Evolutionary conservation across 2,888 invertebrate species (phyloP).

Genomic region (Drosophila picticornis): DNA sequence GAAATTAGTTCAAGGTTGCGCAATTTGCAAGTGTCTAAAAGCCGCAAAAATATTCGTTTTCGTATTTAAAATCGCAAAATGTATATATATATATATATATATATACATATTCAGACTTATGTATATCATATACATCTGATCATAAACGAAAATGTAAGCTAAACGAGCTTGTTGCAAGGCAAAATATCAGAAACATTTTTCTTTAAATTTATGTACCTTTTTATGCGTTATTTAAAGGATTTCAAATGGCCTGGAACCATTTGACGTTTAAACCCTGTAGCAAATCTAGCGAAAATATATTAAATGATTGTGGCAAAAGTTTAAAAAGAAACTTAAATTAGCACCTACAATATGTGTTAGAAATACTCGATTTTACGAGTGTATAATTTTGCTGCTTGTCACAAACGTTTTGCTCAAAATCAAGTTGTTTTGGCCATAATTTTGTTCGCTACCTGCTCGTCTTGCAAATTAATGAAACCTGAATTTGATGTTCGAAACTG

Average conservation of each 20-base stretch:
- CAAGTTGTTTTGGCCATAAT: constrained; percentile 37
- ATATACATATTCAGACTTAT: constrained; percentile 5
- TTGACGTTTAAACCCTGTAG: constrained; percentile 22
- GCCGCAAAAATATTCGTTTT: constrained; percentile 24
- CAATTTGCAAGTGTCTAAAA: constrained; percentile 65
- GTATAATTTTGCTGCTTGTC: constrained; percentile 1
- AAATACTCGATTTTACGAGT: background rate
- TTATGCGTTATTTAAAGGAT: constrained; percentile 43
- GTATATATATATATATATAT: constrained; percentile 9
- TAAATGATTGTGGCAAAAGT: background rate
- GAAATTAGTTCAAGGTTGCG: constrained; percentile 78
- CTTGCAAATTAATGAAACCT: constrained; percentile 49
- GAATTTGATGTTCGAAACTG: constrained; percentile 28
- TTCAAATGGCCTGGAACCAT: constrained; percentile 55
- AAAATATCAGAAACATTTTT: constrained; percentile 16
- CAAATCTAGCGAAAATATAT: constrained; percentile 17
- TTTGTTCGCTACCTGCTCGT: constrained; percentile 26
- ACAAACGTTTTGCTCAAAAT: constrained; percentile 17
- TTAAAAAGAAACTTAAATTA: background rate
- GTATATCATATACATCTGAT: background rate
- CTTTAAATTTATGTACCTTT: constrained; percentile 28
- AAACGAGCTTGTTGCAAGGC: constrained; percentile 47
- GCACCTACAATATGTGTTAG: background rate
- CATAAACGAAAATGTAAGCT: constrained; percentile 9
- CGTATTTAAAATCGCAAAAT: constrained; percentile 20